A percentile compares a stretch with the other conserved stretches of the same genome.
Conservation (phyloP, 2,797 vertebrate genomes). For the Limosa lapponica region DNA sequence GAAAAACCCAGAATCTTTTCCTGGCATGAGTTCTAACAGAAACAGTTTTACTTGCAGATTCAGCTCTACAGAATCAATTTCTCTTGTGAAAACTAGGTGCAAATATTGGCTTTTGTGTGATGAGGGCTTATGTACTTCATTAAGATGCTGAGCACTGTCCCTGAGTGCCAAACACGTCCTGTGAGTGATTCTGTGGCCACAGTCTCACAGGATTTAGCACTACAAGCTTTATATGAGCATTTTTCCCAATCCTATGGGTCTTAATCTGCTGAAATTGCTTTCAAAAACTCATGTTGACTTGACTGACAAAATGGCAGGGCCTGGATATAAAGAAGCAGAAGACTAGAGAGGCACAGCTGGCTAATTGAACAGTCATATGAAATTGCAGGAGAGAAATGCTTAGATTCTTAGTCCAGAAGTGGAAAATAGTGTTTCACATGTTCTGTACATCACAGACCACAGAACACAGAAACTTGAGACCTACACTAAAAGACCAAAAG, state of each 20-base stretch:
- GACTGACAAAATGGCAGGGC: background rate
- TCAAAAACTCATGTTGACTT: slow-evolving; percentile 1
- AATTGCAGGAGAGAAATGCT: background rate
- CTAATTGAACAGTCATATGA: background rate
- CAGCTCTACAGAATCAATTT: slow-evolving; percentile 45
- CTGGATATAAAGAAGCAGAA: background rate
- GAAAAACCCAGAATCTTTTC: background rate
- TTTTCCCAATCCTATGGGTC: background rate
- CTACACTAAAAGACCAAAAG: background rate
- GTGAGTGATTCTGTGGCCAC: background rate
- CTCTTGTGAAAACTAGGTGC: slow-evolving; percentile 25
- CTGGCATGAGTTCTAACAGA: background rate
- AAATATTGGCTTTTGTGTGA: slow-evolving; percentile 59
- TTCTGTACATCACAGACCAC: background rate
- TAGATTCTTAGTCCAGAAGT: background rate
- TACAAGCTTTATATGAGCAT: background rate
- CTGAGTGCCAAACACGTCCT: slow-evolving; percentile 1
- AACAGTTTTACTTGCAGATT: slow-evolving; percentile 37
- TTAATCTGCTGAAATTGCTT: slow-evolving; percentile 42
- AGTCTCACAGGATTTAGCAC: slow-evolving; percentile 8
- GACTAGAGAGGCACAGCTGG: background rate
- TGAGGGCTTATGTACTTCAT: slow-evolving; percentile 46
- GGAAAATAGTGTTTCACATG: background rate
- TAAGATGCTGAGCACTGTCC: slow-evolving; percentile 44
- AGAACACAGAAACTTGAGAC: background rate